Evolutionary conservation across 2,113 vertebrate genomes (phyloP).

Genomic region (Hyaena hyaena): DNA sequence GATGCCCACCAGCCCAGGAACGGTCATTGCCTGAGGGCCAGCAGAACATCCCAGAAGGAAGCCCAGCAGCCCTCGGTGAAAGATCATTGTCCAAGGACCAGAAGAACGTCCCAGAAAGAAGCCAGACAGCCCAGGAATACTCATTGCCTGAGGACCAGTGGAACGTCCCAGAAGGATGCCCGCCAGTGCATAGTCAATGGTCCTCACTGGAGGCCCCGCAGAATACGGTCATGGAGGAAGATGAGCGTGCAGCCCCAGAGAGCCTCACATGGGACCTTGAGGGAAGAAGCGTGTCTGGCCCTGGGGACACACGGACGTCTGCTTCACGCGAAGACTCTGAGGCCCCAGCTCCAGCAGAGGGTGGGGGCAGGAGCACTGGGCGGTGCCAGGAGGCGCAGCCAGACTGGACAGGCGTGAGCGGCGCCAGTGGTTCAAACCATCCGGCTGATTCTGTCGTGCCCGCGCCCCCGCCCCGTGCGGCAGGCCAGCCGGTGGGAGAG

Average conservation of each 20-base stretch:
- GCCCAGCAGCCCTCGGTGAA: neutral
- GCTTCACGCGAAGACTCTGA: neutral
- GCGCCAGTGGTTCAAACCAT: rapidly evolving
- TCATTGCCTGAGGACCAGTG: neutral
- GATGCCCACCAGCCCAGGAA: neutral
- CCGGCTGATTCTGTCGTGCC: neutral
- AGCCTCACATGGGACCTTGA: neutral
- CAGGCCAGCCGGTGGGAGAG: neutral
- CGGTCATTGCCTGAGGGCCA: neutral
- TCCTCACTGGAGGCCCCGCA: neutral
- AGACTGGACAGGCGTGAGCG: neutral
- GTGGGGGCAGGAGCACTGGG: rapidly evolving
- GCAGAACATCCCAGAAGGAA: neutral
- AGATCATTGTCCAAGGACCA: too few species aligned
- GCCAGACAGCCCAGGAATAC: neutral
- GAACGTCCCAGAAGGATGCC: neutral
- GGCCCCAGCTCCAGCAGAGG: neutral
- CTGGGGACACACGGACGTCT: neutral
- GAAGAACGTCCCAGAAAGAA: slow-evolving; percentile 55
- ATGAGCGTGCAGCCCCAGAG: neutral
- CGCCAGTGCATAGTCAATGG: slow-evolving; percentile 40
- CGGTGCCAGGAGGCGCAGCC: neutral
- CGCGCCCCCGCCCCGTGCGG: rapidly evolving
- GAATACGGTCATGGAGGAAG: neutral
- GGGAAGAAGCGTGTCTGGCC: neutral